Evolutionary conservation across 2,888 invertebrate genomes (phyloP).

Genomic region (Glyphotaelius pellucidus): DNA sequence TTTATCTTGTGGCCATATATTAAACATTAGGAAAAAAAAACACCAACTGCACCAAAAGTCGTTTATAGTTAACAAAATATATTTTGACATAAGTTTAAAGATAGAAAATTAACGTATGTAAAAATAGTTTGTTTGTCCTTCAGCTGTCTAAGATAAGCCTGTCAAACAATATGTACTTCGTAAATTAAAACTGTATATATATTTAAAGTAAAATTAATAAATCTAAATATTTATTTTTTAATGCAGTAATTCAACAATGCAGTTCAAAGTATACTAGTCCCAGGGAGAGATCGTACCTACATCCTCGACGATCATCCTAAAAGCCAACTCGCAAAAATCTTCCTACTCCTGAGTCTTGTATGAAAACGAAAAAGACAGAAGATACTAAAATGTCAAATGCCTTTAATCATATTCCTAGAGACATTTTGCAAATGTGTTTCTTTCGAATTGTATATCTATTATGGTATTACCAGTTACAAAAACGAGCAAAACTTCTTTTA

Average conservation of each 20-base stretch:
- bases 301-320: no score
- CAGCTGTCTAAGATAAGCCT: not conserved
- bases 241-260: not conserved
- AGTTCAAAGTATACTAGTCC: not conserved
- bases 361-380: no score
- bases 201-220: not conserved
- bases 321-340: no score
- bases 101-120: not conserved
- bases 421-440: no score
- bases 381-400: no score
- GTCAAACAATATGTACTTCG: not conserved
- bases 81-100: not conserved
- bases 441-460: no score
- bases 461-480: no score
- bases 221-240: not conserved
- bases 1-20: not conserved
- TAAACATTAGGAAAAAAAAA: not conserved
- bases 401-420: no score
- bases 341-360: no score
- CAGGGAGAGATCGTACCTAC: not conserved
- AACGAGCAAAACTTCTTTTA: no score
- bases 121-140: not conserved
- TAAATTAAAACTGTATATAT: not conserved
- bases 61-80: not conserved
- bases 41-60: not conserved